Evolutionary conservation across 2,797 vertebrate species (phyloP), one percentile per base, ranked within the genome.

Genomic region (Mareca penelope): DNA sequence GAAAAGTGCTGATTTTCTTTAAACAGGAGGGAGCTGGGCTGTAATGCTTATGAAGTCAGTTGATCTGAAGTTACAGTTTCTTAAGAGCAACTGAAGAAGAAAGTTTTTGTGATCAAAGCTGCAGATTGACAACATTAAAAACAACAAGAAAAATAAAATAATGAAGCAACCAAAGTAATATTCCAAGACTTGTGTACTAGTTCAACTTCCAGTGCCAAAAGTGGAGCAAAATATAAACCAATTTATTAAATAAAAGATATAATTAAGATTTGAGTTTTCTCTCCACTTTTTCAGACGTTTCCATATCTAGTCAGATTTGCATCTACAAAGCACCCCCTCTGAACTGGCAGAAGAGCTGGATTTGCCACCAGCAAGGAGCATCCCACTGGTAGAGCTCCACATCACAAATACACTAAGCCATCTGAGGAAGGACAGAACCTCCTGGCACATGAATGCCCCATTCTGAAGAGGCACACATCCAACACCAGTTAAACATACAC

Each of bases 71-170:
- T 63, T 42, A 33, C 2, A 55, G 23, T 75, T 92, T 57, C 42
- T 48, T 33, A 71, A 80, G 29, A 82, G 35, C 17, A 52, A 15
- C n/a, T 61, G 39, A 87, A 80, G 56, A 75, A 80, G 33, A 79
- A 85, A 73, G 8, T 9, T 80, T 90, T 93, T 50, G 85, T 78
- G 84, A 93, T 96, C 93, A 95, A 91, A 93, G 31, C 22, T 55
- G n/a, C 12, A n/a, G 33, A 72, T 14, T 80, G 84, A 75, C 40
- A 48, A 8, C 24, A 13, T 69, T 31, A 86, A 35, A 85, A 92
- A 81, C 8, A 78, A 11, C 44, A 71, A 29, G 13, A 6, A 8
- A 92, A 88, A 73, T 73, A 84, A 87, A 87, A 84, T 39, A 3
- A 50, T 24, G 48, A 85, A 70, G 28, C 23, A 82, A 76, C 64